Base-by-base conservation (phyloP, 2,797 vertebrate genomes). In the Epinephelus malabaricus region DNA sequence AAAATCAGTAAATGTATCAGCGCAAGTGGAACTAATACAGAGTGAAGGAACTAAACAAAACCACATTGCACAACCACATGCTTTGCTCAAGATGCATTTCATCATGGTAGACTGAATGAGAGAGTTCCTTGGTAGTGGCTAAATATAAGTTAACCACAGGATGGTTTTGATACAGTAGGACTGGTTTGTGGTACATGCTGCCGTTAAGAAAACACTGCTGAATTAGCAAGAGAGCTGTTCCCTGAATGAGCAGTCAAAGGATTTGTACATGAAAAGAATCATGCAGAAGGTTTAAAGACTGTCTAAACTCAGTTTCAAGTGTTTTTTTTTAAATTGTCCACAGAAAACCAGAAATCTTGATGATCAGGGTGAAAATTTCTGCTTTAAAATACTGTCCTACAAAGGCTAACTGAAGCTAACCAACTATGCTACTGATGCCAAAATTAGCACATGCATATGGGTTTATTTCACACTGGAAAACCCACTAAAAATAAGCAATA, bases 11-110 rank as follows among this genome's bases (percentile, higher is more conserved):
- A 50, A 71, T 12, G 72, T 45, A 53, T 56, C 13, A 65, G 17
- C 12, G 40, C 14, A 7, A 68, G 50, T 61, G 27, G 25, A 76
- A 75, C 23, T 51, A 78, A 76, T 19, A 17, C 43, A 71, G 66
- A 79, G 47, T 47, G 50, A 70, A 34, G 15, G 25, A 40, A 55
- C 21, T 76, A 62, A 76, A 59, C 40, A 34, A 87, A 80, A 83
- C 45, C 60, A 85, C 40, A 79, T 75, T 77, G 46, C 49, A 74
- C 64, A 51, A 38, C 47, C 30, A 75, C 25, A 76, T 63, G 30
- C 45, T 54, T 60, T 45, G 8, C 21, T 55, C 63, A 79, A 66
- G 45, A 69, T 81, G 56, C 23, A 54, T n/a, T 66, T 76, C 2
- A 25, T 76, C 25, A 38, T 23, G 15, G 18, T 14, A 55, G 62